Percentiles rank a stretch among this genome's conserved stretches.
These are phyloP conservation scores for Encarsia formosa DNA, from an alignment of 2,888 invertebrate genomes.

Conservation along the genomic window DNA sequence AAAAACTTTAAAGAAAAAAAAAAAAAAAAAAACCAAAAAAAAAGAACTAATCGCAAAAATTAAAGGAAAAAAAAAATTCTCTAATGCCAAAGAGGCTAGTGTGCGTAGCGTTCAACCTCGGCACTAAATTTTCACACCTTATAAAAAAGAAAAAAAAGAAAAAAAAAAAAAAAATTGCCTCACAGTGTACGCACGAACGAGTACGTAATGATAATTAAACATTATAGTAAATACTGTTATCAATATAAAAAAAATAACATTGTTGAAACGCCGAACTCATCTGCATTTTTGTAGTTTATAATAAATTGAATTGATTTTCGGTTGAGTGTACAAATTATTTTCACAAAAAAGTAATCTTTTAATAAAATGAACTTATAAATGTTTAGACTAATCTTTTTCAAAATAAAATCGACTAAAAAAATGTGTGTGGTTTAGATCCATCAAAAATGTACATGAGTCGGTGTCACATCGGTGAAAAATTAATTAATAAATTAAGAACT, in stretches of 20 bases:
- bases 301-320: no score
- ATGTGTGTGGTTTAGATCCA: no score
- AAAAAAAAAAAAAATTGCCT: slow-evolving; percentile 26
- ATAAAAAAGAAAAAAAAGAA: slow-evolving; percentile 11
- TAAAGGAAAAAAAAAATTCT: slow-evolving; percentile 23
- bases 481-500: slow-evolving; percentile 42
- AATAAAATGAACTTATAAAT: no score
- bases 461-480: slow-evolving; percentile 48
- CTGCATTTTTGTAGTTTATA: slow-evolving; percentile 35
- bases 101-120: slow-evolving; percentile 32
- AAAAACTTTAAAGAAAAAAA: neutral
- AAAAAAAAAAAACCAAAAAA: slow-evolving; percentile 4
- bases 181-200: slow-evolving; percentile 30
- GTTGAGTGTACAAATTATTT: no score
- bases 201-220: slow-evolving; percentile 29
- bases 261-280: slow-evolving; percentile 35
- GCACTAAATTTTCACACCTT: slow-evolving; percentile 28
- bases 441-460: slow-evolving; percentile 39
- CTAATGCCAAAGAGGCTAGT: slow-evolving; percentile 30
- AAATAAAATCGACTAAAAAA: no score
- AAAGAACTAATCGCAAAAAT: slow-evolving; percentile 13
- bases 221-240: slow-evolving; percentile 29
- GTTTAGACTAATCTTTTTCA: no score
- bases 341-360: no score
- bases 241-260: slow-evolving; percentile 30